Evolutionary conservation across 1,140 invertebrate genomes (phyloP), one percentile per base, ranked within the genome.

Genomic region (Paralvinella palmiformis): DNA sequence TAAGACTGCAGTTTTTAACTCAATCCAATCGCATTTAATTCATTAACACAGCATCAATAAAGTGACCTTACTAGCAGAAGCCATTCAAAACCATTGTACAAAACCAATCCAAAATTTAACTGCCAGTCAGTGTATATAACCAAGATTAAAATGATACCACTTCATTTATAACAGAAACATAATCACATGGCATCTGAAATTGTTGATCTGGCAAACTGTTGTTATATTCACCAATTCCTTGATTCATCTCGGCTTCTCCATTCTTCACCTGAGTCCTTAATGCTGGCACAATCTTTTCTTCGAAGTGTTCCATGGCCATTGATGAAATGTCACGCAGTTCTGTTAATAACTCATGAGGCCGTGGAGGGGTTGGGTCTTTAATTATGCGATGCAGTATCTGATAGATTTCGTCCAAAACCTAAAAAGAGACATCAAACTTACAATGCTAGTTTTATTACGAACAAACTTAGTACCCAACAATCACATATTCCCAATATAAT

Each of bases 271-370:
- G 71, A 36, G 68, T 62, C 61, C 76, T 75, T 22, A 82, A 64
- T 27, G 62, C 63, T 36, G 88, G 88, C 52, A 87, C 79, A 68
- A 96, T 91, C 73, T 92, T 88, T 69, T 96, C 92, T 75, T 95
- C 92, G 81, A 96, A 96, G 79, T 96, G 91, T 74, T 96, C 93
- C 84, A 95, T 96, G 0, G 92, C 92, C 93, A 96, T 96, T 31
- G 91, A 94, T 15, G 91, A 94, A 59, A 95, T 91, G 73, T 96
- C 93, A 1, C 92, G 80, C 1, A 95, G 73, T 75, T 94, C 92
- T 76, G 93, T 90, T 0, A 95, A 80, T 1, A 94, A 86, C 77
- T 94, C 91, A 73, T 92, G 90, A 0, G 90, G 86, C 20, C 89
- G 82, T 1, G 91, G 87, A 2, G 88, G 87, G 6, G 85, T 86